Evolutionary conservation across 2,113 vertebrate species (phyloP).

Genomic region (Nansenia antarctica): DNA sequence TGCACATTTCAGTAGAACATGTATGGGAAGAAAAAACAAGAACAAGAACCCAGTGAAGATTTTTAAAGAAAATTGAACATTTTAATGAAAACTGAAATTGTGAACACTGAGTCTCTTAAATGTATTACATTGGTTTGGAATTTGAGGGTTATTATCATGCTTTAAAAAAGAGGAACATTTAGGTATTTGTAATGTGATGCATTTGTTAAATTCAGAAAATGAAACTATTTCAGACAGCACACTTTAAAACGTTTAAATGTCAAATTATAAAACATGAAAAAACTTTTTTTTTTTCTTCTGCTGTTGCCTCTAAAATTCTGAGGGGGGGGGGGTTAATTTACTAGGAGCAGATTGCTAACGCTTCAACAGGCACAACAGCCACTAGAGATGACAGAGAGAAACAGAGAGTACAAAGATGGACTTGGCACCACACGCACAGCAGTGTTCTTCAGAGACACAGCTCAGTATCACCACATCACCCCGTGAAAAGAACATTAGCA

Average conservation of each 20-base stretch:
- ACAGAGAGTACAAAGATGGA: constrained; percentile 22
- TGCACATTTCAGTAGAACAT: background rate
- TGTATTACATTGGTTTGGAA: constrained; percentile 71
- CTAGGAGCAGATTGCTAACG: constrained; percentile 18
- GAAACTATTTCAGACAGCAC: constrained; percentile 45
- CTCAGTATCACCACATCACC: background rate
- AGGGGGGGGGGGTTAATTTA: constrained; percentile 2
- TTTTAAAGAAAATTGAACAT: constrained; percentile 69
- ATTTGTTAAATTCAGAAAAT: constrained; percentile 56
- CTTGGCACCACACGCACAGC: constrained; percentile 25
- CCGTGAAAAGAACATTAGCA: constrained; percentile 21
- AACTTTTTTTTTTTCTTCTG: constrained; percentile 4
- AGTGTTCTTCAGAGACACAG: background rate
- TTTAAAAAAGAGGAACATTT: constrained; percentile 54
- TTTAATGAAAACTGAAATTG: constrained; percentile 78
- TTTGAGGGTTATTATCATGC: constrained; percentile 69
- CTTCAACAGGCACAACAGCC: constrained; percentile 39
- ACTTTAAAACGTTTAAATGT: constrained; percentile 50
- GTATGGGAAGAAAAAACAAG: constrained; percentile 3
- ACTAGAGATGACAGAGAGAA: constrained; percentile 42
- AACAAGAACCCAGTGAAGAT: constrained; percentile 3
- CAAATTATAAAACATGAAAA: constrained; percentile 62
- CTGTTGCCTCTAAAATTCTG: constrained; percentile 42
- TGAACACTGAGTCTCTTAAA: constrained; percentile 64
- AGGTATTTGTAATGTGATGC: constrained; percentile 51